Conservation (phyloP, 2,888 invertebrate genomes). For the Tetropium fuscum region DNA sequence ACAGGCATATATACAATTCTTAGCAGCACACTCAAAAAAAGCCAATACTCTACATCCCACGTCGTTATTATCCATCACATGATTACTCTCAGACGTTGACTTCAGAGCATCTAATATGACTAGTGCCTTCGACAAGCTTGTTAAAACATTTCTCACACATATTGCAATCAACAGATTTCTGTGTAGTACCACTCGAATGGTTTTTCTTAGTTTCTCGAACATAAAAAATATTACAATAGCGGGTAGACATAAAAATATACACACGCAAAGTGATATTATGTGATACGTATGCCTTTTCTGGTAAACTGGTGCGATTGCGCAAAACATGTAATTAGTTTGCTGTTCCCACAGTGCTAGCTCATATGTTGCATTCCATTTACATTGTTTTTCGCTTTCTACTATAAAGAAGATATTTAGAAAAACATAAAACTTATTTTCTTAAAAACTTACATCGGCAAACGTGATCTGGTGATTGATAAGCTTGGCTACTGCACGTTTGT, state of each 20-base stretch:
- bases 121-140: constrained; percentile 70
- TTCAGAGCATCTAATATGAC: constrained; percentile 72
- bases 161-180: constrained; percentile 73
- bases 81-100: constrained; percentile 61
- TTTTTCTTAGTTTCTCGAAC: constrained; percentile 69
- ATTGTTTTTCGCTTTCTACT: constrained; percentile 73
- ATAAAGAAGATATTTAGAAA: constrained; percentile 38
- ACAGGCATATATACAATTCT: constrained; percentile 74
- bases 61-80: constrained; percentile 68
- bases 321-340: constrained; percentile 71
- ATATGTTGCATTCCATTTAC: constrained; percentile 66
- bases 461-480: constrained; percentile 70
- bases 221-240: constrained; percentile 71
- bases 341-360: constrained; percentile 66
- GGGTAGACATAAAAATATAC: constrained; percentile 69
- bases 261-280: constrained; percentile 68
- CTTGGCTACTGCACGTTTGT: constrained; percentile 72
- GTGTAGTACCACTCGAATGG: constrained; percentile 68
- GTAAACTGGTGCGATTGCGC: constrained; percentile 70
- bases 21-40: constrained; percentile 69
- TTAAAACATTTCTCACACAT: constrained; percentile 70
- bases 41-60: constrained; percentile 70
- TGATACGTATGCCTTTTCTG: constrained; percentile 69
- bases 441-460: constrained; percentile 68
- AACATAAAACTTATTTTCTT: background rate